Evolutionary conservation across 2,888 invertebrate genomes (phyloP).

Genomic region (Microplitis manilae): DNA sequence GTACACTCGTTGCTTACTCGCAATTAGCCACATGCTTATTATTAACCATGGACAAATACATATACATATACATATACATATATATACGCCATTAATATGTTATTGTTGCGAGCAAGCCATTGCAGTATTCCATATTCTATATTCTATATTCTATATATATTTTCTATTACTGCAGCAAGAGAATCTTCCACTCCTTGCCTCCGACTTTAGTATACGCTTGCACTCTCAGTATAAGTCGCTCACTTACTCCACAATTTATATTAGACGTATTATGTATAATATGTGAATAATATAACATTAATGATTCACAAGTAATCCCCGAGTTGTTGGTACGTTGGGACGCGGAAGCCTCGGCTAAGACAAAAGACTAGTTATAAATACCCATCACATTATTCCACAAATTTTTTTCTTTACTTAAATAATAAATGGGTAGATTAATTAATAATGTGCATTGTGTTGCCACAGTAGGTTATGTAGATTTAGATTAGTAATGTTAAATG

Average conservation of each 20-base stretch:
- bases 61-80: conserved; percentile 12
- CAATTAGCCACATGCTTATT: conserved; percentile 50
- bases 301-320: conserved; percentile 48
- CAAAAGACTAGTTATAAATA: conserved; percentile 12
- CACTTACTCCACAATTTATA: not conserved
- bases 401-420: not conserved
- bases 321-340: conserved; percentile 31
- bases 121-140: not conserved
- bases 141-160: not conserved
- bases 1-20: conserved; percentile 50
- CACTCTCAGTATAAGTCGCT: not conserved
- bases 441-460: not conserved
- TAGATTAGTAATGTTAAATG: not conserved
- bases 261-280: not conserved
- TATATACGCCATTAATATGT: conserved; percentile 8
- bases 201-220: not conserved
- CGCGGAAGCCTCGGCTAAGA: conserved; percentile 44
- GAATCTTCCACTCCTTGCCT: not conserved
- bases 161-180: too few species aligned
- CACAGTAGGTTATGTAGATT: not conserved
- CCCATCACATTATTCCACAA: not conserved
- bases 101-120: not conserved
- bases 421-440: not conserved
- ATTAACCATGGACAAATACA: conserved; percentile 43
- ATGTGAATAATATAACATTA: conserved; percentile 35